Percentiles rank a stretch among this genome's conserved stretches.
Conservation (phyloP, 2,888 invertebrate genomes). For the Plutella xylostella region DNA sequence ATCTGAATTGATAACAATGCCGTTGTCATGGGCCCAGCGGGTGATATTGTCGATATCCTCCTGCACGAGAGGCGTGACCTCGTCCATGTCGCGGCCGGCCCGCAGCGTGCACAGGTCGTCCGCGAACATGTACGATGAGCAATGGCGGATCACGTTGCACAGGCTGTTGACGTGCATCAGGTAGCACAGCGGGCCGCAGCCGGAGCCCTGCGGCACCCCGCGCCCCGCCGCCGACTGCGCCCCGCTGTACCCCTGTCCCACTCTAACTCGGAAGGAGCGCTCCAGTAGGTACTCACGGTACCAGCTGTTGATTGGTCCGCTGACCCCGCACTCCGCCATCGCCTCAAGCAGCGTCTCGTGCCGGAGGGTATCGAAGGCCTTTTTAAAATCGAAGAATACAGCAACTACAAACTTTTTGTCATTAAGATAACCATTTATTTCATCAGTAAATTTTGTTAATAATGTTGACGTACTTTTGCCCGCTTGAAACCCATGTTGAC, state of each 20-base stretch:
- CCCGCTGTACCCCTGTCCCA: not conserved
- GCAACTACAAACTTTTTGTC: too few species aligned
- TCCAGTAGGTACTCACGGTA: not conserved
- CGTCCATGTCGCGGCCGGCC: not conserved
- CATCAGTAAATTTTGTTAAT: not conserved
- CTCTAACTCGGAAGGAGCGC: not conserved
- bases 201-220: slow-evolving; percentile 8
- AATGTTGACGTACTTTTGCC: not conserved
- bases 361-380: too few species aligned
- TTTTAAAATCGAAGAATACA: too few species aligned
- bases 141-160: not conserved
- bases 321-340: not conserved
- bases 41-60: not conserved
- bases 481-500: not conserved
- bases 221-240: not conserved
- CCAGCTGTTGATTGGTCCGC: not conserved
- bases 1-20: not conserved
- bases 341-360: too few species aligned
- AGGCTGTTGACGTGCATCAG: slow-evolving; percentile 9
- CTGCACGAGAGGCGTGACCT: not conserved
- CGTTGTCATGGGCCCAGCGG: not conserved
- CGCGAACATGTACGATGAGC: not conserved
- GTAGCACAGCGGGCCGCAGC: slow-evolving; percentile 7
- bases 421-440: too few species aligned
- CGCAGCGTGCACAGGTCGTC: not conserved